phyloP scores from a whole-genome alignment of 1,140 invertebrate genomes.

The Hyles vespertilio region DNA sequence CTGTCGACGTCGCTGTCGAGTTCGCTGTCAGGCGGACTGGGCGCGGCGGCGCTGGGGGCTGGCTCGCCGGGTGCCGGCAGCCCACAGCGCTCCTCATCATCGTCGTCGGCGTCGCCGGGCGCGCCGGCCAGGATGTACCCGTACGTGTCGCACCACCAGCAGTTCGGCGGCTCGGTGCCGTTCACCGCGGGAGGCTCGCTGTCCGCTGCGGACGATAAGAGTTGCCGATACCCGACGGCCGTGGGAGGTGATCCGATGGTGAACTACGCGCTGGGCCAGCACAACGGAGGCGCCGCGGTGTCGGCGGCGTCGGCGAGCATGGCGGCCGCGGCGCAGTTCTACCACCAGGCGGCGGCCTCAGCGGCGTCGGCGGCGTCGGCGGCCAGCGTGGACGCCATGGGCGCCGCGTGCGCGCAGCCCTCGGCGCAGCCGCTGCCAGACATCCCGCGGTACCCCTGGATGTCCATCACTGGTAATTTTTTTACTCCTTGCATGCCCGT shows the following conservation, averaged over 20 bases:
- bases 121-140: slow-evolving; percentile 81
- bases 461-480: slow-evolving; percentile 95
- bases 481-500: slow-evolving; percentile 51
- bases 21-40: slow-evolving; percentile 80
- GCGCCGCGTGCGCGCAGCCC: slow-evolving; percentile 75
- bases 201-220: slow-evolving; percentile 84
- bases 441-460: slow-evolving; percentile 96
- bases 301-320: slow-evolving; percentile 84
- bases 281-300: slow-evolving; percentile 83
- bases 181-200: slow-evolving; percentile 70
- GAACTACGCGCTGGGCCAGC: slow-evolving; percentile 86
- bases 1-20: slow-evolving; percentile 77
- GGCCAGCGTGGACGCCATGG: slow-evolving; percentile 72
- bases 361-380: slow-evolving; percentile 77
- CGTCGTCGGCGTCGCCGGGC: slow-evolving; percentile 69
- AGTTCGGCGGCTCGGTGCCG: slow-evolving; percentile 73
- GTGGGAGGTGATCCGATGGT: slow-evolving; percentile 85
- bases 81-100: slow-evolving; percentile 66
- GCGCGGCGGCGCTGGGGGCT: slow-evolving; percentile 64
- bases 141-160: slow-evolving; percentile 79
- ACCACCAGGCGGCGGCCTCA: slow-evolving; percentile 86
- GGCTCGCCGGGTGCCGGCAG: slow-evolving; percentile 76
- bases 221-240: slow-evolving; percentile 84
- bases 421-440: slow-evolving; percentile 87
- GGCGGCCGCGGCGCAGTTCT: slow-evolving; percentile 90